Percentiles rank a stretch among this genome's conserved stretches.
These are phyloP conservation scores for Spermophilus dauricus DNA, from an alignment of 2,113 vertebrate genomes.

Conservation along the genomic window DNA sequence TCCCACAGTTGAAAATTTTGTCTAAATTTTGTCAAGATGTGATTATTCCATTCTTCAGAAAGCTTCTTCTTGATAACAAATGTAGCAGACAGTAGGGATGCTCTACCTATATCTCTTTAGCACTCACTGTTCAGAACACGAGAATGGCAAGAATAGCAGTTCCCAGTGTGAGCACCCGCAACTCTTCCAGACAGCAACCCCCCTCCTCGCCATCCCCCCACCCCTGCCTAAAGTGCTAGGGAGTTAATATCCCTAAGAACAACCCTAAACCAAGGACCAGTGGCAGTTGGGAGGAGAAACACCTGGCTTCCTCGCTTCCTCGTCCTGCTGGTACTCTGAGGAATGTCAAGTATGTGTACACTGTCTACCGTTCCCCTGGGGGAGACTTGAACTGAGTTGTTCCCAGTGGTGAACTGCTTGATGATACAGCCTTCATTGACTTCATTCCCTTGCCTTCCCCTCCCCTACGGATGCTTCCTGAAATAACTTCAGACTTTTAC, in stretches of 20 bases:
- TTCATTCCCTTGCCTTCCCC: not conserved
- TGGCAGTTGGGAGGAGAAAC: not conserved
- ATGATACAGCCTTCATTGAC: not conserved
- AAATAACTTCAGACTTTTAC: not conserved
- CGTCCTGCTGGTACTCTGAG: not conserved
- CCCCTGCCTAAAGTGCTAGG: not conserved
- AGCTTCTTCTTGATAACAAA: slow-evolving; percentile 4
- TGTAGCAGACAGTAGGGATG: not conserved
- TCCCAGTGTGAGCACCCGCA: not conserved
- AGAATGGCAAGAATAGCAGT: not conserved
- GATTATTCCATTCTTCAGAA: not conserved
- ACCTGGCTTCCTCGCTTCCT: not conserved
- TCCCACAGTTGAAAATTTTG: slow-evolving; percentile 2
- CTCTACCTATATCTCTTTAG: not conserved
- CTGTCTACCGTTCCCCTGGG: not conserved
- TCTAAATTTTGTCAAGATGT: slow-evolving; percentile 26
- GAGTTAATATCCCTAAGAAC: not conserved
- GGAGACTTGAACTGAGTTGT: not conserved
- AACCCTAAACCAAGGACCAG: not conserved
- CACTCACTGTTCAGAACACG: not conserved
- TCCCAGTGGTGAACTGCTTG: not conserved
- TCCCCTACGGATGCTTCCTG: not conserved
- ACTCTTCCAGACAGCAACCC: not conserved
- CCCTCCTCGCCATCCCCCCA: no score
- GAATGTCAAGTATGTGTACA: not conserved